Evolutionary conservation across 2,797 vertebrate genomes (phyloP).

Genomic region (Schizothorax lantsangensis): DNA sequence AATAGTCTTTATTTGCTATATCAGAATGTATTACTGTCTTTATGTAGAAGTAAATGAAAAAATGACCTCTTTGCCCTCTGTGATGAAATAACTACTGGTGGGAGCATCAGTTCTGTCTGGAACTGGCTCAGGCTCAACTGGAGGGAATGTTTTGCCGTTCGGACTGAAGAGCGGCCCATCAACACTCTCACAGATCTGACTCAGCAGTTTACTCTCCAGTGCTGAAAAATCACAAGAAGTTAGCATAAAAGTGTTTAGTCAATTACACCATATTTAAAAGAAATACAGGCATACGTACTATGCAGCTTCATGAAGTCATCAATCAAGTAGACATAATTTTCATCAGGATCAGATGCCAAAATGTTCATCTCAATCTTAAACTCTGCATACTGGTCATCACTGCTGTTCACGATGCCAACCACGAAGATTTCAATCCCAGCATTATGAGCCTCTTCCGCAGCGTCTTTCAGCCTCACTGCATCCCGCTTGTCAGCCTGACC

Average conservation of each 20-base stretch:
- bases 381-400: constrained; percentile 72
- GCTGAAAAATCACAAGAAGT: constrained; percentile 63
- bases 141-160: constrained; percentile 61
- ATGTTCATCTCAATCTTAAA: constrained; percentile 83
- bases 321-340: constrained; percentile 82
- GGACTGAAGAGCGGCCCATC: constrained; percentile 66
- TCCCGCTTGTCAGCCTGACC: constrained; percentile 82
- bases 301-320: constrained; percentile 78
- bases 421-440: constrained; percentile 81
- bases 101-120: constrained; percentile 41
- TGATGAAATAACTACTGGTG: not conserved
- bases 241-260: not conserved
- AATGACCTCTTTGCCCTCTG: constrained; percentile 40
- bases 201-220: constrained; percentile 81
- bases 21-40: not conserved
- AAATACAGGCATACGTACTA: constrained; percentile 63
- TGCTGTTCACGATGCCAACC: constrained; percentile 81
- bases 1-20: not conserved
- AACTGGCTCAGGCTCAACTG: constrained; percentile 53
- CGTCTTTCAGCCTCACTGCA: constrained; percentile 68
- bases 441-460: constrained; percentile 71
- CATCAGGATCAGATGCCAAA: constrained; percentile 84
- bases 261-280: not conserved
- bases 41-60: not conserved
- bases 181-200: constrained; percentile 80